These are phyloP conservation scores for Crotalus viridis DNA, from an alignment of 2,113 vertebrate genomes.

Conservation along the genomic window DNA sequence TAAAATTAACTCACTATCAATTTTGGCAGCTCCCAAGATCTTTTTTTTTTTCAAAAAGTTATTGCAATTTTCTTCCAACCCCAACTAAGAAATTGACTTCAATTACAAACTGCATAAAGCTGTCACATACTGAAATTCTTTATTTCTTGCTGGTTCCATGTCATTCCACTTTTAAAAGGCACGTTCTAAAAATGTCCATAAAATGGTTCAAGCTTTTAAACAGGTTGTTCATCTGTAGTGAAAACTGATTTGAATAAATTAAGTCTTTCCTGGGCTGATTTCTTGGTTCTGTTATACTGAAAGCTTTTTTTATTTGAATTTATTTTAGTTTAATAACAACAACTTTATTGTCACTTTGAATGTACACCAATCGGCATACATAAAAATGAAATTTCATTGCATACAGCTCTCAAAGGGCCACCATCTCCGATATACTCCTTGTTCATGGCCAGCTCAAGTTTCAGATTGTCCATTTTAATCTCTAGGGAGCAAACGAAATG, in stretches of 20 bases:
- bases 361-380: no score
- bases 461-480: no score
- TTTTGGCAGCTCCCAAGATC: not conserved
- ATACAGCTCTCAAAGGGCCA: no score
- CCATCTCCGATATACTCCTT: no score
- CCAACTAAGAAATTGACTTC: not conserved
- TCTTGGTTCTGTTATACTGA: not conserved
- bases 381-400: no score
- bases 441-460: no score
- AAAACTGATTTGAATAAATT: not conserved
- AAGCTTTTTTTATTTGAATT: not conserved
- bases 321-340: not conserved
- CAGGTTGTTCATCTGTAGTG: not conserved
- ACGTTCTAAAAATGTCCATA: not conserved
- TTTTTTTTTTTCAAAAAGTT: not conserved
- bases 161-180: not conserved
- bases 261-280: not conserved
- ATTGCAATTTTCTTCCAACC: not conserved
- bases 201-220: not conserved
- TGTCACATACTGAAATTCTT: not conserved
- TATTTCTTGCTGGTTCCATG: not conserved
- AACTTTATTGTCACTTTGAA: no score
- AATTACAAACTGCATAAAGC: not conserved
- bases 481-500: no score
- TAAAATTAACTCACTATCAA: not conserved